phyloP scores from a whole-genome alignment of 2,797 vertebrate species.

The Pyrrhura leucotis region DNA sequence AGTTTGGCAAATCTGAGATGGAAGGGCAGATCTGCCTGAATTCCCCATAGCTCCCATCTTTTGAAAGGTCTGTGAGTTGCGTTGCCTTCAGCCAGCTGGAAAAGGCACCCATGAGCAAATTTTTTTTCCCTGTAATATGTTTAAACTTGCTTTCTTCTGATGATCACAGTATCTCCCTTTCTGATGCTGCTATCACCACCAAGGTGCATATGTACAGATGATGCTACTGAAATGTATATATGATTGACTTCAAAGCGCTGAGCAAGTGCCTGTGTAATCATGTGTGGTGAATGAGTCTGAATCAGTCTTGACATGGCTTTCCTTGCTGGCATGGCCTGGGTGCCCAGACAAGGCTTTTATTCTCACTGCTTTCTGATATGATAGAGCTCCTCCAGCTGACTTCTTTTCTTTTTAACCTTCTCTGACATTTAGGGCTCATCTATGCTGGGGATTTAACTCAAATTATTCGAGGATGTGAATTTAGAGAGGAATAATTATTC shows the following conservation, averaged over 20 bases:
- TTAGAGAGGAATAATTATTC: conserved; percentile 64
- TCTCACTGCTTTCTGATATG: neutral
- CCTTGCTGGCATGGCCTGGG: neutral
- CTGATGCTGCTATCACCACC: fast-evolving
- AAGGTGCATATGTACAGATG: fast-evolving
- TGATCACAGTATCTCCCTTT: neutral
- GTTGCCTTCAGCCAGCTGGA: neutral
- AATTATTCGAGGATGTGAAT: conserved; percentile 48
- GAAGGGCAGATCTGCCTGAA: neutral
- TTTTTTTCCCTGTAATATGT: neutral
- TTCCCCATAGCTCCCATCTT: neutral
- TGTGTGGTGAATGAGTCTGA: neutral
- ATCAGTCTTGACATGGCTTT: neutral
- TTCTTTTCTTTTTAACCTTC: conserved; percentile 26
- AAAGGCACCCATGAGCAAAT: neutral
- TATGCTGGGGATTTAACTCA: conserved; percentile 51
- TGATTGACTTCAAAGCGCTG: neutral
- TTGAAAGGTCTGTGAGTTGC: fast-evolving
- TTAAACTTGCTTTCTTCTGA: neutral
- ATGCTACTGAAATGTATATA: neutral
- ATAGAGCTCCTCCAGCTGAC: neutral
- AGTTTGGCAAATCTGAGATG: neutral
- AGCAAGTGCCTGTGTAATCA: neutral
- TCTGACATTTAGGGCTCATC: conserved; percentile 34
- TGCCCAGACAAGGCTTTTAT: neutral